These are phyloP conservation scores for Tenrec ecaudatus DNA, from an alignment of 2,113 vertebrate species.

Conservation along the genomic window DNA sequence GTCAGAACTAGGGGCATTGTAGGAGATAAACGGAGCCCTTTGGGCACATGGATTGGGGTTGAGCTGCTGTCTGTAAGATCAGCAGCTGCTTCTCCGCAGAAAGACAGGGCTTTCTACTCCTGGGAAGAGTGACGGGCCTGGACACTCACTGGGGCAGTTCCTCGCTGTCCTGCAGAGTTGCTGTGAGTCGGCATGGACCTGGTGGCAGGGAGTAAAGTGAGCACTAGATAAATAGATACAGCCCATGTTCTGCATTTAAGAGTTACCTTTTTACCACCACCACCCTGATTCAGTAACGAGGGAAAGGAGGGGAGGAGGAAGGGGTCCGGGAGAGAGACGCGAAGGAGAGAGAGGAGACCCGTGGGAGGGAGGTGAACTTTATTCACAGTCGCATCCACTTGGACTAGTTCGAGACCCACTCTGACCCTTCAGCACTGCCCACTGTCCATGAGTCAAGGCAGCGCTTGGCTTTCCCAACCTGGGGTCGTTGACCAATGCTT, in stretches of 20 bases:
- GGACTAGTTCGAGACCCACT: neutral
- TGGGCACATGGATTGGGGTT: too few species aligned
- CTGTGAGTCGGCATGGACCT: too few species aligned
- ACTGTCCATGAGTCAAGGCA: neutral
- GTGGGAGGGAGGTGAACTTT: neutral
- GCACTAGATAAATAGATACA: too few species aligned
- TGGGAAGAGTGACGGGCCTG: too few species aligned
- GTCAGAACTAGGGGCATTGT: neutral
- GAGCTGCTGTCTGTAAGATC: too few species aligned
- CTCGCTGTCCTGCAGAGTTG: too few species aligned
- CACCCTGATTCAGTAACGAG: neutral
- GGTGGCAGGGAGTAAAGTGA: too few species aligned
- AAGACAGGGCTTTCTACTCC: too few species aligned
- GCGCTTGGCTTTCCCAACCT: neutral
- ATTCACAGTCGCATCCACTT: neutral
- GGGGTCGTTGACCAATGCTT: neutral
- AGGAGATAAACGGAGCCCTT: neutral
- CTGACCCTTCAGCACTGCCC: neutral
- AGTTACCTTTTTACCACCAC: neutral
- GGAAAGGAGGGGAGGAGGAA: neutral
- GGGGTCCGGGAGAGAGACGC: too few species aligned
- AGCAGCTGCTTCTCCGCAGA: too few species aligned
- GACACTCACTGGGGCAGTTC: too few species aligned
- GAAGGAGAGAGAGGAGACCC: neutral
- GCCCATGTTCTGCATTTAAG: neutral